phyloP scores from a whole-genome alignment of 2,113 vertebrate species.

The Melanerpes aurifrons region DNA sequence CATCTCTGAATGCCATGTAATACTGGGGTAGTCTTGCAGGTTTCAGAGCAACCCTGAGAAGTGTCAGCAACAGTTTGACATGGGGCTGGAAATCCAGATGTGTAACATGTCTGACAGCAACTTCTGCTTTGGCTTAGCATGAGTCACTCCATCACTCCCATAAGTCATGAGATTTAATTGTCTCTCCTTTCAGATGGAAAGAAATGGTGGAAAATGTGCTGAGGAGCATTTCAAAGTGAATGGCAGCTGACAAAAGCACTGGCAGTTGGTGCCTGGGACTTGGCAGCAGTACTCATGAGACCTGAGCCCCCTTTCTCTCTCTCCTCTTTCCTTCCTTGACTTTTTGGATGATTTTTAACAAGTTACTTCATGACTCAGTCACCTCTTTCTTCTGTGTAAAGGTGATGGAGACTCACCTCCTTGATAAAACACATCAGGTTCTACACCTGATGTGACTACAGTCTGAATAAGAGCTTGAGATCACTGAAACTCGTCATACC shows the following conservation, averaged over 20 bases:
- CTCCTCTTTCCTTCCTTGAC: neutral
- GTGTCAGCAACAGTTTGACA: neutral
- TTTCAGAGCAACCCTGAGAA: neutral
- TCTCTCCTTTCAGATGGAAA: neutral
- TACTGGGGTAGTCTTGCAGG: neutral
- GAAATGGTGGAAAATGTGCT: neutral
- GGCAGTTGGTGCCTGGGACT: neutral
- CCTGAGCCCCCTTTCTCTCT: neutral
- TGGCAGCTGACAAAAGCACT: neutral
- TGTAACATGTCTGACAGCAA: neutral
- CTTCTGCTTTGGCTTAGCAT: neutral
- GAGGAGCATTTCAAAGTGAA: neutral
- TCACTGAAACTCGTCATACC: neutral
- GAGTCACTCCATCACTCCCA: neutral
- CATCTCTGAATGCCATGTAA: neutral
- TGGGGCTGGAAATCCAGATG: conserved; percentile 21
- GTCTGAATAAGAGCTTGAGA: conserved; percentile 43
- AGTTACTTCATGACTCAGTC: conserved; percentile 3
- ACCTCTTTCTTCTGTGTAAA: neutral
- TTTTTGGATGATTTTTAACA: neutral
- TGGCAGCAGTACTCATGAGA: neutral
- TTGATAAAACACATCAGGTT: conserved; percentile 15
- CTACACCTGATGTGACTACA: neutral
- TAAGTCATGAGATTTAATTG: neutral
- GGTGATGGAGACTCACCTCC: neutral